Percentiles rank a stretch among this genome's conserved stretches.
Evolutionary conservation across 2,113 vertebrate species (phyloP).

Genomic region (Upupa epops): DNA sequence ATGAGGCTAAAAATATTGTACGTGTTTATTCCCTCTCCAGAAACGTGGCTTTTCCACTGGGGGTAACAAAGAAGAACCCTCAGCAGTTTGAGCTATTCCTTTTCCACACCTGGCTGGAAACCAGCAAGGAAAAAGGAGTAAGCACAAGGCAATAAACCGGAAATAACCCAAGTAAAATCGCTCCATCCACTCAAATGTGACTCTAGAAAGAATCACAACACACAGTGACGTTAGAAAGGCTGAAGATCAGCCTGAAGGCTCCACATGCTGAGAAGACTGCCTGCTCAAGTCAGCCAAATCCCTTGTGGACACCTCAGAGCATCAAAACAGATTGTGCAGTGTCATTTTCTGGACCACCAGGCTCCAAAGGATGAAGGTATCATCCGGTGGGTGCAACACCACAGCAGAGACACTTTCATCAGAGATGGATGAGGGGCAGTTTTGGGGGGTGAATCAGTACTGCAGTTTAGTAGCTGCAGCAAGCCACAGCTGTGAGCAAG

Average conservation of each 20-base stretch:
- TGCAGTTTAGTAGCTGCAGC: neutral
- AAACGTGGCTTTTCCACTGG: neutral
- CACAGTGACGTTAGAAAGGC: neutral
- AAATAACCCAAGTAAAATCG: neutral
- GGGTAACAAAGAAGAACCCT: neutral
- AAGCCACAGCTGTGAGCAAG: neutral
- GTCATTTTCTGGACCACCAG: neutral
- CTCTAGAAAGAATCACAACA: neutral
- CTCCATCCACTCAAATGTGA: neutral
- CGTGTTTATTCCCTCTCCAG: neutral
- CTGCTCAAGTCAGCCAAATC: neutral
- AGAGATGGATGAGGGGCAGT: neutral
- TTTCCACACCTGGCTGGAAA: neutral
- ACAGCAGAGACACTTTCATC: neutral
- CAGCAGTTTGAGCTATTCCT: neutral
- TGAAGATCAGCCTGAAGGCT: neutral
- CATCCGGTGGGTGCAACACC: neutral
- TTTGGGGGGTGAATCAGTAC: neutral
- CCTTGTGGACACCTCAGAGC: neutral
- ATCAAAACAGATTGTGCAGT: neutral
- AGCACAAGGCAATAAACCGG: neutral
- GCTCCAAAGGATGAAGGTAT: neutral
- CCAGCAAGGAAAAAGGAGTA: neutral
- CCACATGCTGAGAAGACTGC: neutral
- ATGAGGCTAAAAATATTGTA: neutral